Percentiles rank a stretch among this genome's conserved stretches.
Conservation (phyloP, 2,113 vertebrate species). For the Spea bombifrons region DNA sequence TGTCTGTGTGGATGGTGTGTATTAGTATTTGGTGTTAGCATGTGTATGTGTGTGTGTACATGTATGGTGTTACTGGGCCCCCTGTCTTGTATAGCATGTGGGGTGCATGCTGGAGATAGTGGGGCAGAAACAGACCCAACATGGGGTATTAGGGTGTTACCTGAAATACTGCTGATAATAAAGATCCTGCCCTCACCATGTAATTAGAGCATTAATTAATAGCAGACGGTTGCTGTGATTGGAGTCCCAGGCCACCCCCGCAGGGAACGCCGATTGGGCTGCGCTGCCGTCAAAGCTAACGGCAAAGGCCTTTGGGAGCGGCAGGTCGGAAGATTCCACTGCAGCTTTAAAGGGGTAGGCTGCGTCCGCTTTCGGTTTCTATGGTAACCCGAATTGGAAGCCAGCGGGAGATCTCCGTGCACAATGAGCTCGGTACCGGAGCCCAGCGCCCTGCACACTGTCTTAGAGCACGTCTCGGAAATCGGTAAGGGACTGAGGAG, state of each 20-base stretch:
- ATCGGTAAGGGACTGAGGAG: conserved; percentile 59
- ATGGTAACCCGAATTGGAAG: conserved; percentile 1
- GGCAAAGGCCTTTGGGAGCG: neutral
- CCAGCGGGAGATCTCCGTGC: neutral
- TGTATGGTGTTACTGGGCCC: too few relatives aligned
- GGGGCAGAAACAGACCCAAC: too few relatives aligned
- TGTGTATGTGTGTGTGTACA: too few relatives aligned
- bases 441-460: conserved; percentile 51
- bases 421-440: conserved; percentile 32
- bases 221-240: too few relatives aligned
- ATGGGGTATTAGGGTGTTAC: too few relatives aligned
- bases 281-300: neutral
- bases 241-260: neutral
- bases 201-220: too few relatives aligned
- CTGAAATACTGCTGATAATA: too few relatives aligned
- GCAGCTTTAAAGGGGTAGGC: neutral
- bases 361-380: neutral
- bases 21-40: too few relatives aligned
- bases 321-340: conserved; percentile 5
- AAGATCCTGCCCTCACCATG: too few relatives aligned
- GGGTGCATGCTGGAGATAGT: too few relatives aligned
- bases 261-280: neutral
- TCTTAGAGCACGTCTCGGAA: conserved; percentile 64
- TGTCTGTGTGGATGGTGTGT: too few relatives aligned
- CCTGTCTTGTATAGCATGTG: too few relatives aligned